Evolutionary conservation across 2,888 invertebrate genomes (phyloP), one percentile per base, ranked within the genome.

Genomic region (Anarsia innoxiella): DNA sequence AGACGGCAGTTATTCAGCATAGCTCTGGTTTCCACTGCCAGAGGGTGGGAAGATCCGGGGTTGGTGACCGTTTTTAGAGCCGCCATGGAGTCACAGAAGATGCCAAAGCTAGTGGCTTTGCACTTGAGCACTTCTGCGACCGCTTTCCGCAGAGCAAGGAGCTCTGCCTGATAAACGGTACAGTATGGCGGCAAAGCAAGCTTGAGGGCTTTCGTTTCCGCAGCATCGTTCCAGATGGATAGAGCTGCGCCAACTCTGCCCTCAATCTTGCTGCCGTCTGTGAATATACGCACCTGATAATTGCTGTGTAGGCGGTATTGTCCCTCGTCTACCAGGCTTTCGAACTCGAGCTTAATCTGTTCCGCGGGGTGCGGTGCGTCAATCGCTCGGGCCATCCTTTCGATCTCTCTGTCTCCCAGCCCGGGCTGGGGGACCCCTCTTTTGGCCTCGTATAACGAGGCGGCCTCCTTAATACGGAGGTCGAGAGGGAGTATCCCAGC

Each of bases 391-490:
- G 30, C 23, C 35, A 35, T 29, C 5, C 10, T 15, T 19, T 53
- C 56, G 0, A 50, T 12, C 27, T 46, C 40, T 6, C 41, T 10
- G 2, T 40, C 51, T 3, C 34, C 42, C 5, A 46, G n/a, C 10
- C 1, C 10, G n/a, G 16, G 10, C 11, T 10, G 16, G 1, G 31
- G 31, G 3, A 30, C 30, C 2, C 10, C 47, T 14, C 32, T 48
- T 34, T 30, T 49, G 1, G 36, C 40, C 33, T 42, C 44, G 15
- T 49, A 52, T 5, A 49, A 27, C 1, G 39, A 2, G 4, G 44
- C 43, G 9, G 36, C 40, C 23, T 56, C 51, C 1, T 16, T 30
- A 3, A 30, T 11, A 2, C 30, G 30, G 2, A 30, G 10, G 16
- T 30, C 30, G 2, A 30, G 30, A 4, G 30, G 42, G 6, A 44